Conservation (phyloP, 2,113 vertebrate species). For the Gambusia affinis region DNA sequence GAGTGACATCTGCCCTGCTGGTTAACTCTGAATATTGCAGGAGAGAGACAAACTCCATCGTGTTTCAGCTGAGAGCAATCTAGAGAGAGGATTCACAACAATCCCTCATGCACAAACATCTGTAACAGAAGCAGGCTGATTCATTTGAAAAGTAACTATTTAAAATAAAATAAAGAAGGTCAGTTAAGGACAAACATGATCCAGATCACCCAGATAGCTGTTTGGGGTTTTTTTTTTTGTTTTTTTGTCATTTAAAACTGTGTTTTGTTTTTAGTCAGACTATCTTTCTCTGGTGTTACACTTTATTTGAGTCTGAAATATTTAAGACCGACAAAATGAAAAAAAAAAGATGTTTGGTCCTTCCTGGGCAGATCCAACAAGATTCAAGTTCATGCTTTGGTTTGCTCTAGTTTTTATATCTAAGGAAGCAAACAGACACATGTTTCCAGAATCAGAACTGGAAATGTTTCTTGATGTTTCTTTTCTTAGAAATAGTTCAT, state of each 20-base stretch:
- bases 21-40: conserved; percentile 42
- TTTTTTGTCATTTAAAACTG: no score
- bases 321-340: no score
- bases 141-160: background rate
- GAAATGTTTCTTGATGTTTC: background rate
- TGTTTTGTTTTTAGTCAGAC: no score
- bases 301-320: no score
- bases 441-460: background rate
- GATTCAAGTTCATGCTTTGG: no score
- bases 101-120: background rate
- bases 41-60: background rate
- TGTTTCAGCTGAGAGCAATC: conserved; percentile 6
- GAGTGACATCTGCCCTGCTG: conserved; percentile 61
- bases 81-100: background rate
- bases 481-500: background rate
- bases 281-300: no score
- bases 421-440: background rate
- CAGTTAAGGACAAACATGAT: background rate
- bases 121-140: background rate
- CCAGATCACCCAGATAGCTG: no score
- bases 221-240: no score
- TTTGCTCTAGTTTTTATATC: no score
- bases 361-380: no score
- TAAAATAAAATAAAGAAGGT: background rate
- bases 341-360: no score